A percentile compares a stretch with the other conserved stretches of the same genome.
phyloP scores from a whole-genome alignment of 2,113 vertebrate genomes.

The Scolopax mira region DNA sequence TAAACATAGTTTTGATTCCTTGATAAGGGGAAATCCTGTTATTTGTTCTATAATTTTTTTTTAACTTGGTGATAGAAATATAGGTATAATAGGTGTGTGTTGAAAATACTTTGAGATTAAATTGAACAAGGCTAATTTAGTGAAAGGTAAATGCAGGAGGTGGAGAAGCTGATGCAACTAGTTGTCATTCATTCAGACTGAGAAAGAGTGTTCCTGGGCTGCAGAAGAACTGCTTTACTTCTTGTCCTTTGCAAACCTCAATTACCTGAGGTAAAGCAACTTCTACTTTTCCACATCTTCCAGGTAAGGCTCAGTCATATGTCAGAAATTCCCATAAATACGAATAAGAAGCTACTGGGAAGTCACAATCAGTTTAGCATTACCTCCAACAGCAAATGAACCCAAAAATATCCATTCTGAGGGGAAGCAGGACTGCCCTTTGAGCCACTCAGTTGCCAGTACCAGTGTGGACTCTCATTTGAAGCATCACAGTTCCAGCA shows the following conservation, averaged over 20 bases:
- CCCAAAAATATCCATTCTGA: not conserved
- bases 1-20: not conserved
- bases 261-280: not conserved
- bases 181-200: not conserved
- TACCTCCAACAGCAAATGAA: not conserved
- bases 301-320: not conserved
- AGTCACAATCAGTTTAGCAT: not conserved
- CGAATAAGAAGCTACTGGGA: not conserved
- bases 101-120: not conserved
- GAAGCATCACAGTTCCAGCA: not conserved
- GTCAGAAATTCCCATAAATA: not conserved
- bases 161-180: not conserved
- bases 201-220: not conserved
- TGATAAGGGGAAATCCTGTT: not conserved
- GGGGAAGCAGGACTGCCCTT: not conserved
- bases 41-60: not conserved
- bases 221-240: not conserved
- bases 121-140: not conserved
- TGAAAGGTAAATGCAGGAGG: not conserved
- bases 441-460: not conserved
- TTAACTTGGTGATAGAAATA: not conserved
- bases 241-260: not conserved
- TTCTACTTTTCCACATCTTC: not conserved
- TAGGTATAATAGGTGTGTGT: not conserved
- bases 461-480: not conserved